Conservation (phyloP, 2,888 invertebrate species). For the Apotomis capreana region DNA sequence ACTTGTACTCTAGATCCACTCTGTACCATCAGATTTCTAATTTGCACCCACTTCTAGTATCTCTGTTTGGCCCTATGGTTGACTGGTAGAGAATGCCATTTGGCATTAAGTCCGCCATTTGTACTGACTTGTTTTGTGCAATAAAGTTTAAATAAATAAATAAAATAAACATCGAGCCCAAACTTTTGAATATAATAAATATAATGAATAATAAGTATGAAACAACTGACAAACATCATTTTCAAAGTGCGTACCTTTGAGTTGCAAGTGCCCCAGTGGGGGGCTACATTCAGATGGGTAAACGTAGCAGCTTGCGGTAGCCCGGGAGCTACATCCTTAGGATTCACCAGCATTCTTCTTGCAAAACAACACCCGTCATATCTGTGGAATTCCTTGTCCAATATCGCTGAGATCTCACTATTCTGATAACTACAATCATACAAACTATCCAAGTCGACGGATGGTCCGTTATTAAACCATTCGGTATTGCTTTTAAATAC, state of each 20-base stretch:
- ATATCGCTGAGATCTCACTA: constrained; percentile 43
- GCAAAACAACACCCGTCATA: constrained; percentile 58
- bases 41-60: too few relatives aligned
- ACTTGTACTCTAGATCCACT: too few relatives aligned
- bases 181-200: too few relatives aligned
- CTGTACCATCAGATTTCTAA: too few relatives aligned
- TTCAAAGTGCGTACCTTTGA: constrained; percentile 48
- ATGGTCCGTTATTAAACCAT: constrained; percentile 49
- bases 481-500: constrained; percentile 33
- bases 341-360: constrained; percentile 58
- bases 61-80: too few relatives aligned
- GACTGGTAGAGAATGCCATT: too few relatives aligned
- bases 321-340: constrained; percentile 59
- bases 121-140: too few relatives aligned
- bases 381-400: constrained; percentile 46
- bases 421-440: constrained; percentile 56
- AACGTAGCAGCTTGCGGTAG: constrained; percentile 55
- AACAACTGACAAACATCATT: background rate
- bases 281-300: constrained; percentile 60
- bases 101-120: too few relatives aligned
- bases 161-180: too few relatives aligned
- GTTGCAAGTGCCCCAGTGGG: constrained; percentile 63
- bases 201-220: too few relatives aligned
- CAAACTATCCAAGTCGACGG: constrained; percentile 50
- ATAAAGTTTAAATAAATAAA: too few relatives aligned